phyloP scores from a whole-genome alignment of 53 echinoderm and acorn worm species.

The Holothuria scabra region DNA sequence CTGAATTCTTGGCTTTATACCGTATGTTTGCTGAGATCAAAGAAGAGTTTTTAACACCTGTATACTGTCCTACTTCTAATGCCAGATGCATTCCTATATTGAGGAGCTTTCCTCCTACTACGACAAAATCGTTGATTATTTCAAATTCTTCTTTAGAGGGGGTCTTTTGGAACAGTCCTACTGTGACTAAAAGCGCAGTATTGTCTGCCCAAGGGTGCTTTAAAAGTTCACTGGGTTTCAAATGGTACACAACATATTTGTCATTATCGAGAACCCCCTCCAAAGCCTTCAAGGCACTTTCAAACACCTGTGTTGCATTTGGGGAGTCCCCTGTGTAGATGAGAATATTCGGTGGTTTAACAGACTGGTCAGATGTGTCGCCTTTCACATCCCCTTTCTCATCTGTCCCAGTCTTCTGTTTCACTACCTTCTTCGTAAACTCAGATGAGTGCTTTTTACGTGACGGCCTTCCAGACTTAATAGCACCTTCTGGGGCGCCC shows the following conservation, averaged over 20 bases:
- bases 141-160: conserved; percentile 44
- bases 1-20: conserved; percentile 27
- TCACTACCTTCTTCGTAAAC: conserved; percentile 74
- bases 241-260: conserved; percentile 84
- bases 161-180: conserved; percentile 35
- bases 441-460: conserved; percentile 83
- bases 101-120: conserved; percentile 73
- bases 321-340: conserved; percentile 67
- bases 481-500: background rate
- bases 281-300: conserved; percentile 50
- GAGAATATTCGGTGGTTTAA: conserved; percentile 87
- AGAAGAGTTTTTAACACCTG: background rate
- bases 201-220: conserved; percentile 90
- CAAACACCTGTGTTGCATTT: conserved; percentile 45
- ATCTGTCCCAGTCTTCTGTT: conserved; percentile 62
- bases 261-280: conserved; percentile 75
- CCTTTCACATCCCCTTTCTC: conserved; percentile 30
- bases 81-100: conserved; percentile 61
- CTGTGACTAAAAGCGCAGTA: conserved; percentile 73
- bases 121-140: conserved; percentile 67
- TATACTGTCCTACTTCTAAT: conserved; percentile 51
- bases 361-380: background rate
- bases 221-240: conserved; percentile 60
- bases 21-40: background rate
- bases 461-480: conserved; percentile 45